Evolutionary conservation across 1,140 invertebrate genomes (phyloP), one percentile per base, ranked within the genome.

Genomic region (Samia ricini): DNA sequence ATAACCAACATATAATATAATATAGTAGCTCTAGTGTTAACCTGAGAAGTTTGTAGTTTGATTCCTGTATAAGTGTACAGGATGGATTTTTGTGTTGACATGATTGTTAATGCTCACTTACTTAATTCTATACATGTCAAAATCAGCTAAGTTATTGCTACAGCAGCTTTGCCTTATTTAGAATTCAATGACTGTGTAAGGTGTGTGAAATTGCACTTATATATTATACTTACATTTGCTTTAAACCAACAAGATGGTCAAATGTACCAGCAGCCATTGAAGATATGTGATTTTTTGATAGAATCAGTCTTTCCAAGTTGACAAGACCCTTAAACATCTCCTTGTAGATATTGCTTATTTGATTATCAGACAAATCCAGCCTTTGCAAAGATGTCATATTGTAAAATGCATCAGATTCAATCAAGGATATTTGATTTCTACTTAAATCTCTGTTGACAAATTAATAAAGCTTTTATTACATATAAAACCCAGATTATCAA

Each of bases 321-420:
- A 79, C 78, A 15, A 95, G 83, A 7, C 93, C 92, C 57, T 92
- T 91, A 74, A 96, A 95, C 66, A 92, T 92, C 36, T 91, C 91
- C 62, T 93, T 92, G 64, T 93, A 92, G 33, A 95, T 89, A 69
- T 91, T 85, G 71, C 85, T 92, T 48, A 95, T 93, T 64, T 92
- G 91, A 81, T 95, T 95, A 55, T 85, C 81, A 0, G 94, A 95
- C 48, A 95, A 84, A 83, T 95, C 94, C 79, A 96, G 88, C 66
- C 92, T 92, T 78, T 94, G 93, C n/a, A 96, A 83, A 61, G 93
- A 92, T 29, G 91, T 92, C 66, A 95, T 91, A 75, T 94, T 93
- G 70, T 91, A 91, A 72, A 96, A 97, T 52, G 95, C 94, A 81
- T 95, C 92, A n/a, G 93, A 91, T 79, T 95, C 92, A 67, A 98